Conservation (phyloP, 2,113 vertebrate species). For the Accipiter virgatus region DNA sequence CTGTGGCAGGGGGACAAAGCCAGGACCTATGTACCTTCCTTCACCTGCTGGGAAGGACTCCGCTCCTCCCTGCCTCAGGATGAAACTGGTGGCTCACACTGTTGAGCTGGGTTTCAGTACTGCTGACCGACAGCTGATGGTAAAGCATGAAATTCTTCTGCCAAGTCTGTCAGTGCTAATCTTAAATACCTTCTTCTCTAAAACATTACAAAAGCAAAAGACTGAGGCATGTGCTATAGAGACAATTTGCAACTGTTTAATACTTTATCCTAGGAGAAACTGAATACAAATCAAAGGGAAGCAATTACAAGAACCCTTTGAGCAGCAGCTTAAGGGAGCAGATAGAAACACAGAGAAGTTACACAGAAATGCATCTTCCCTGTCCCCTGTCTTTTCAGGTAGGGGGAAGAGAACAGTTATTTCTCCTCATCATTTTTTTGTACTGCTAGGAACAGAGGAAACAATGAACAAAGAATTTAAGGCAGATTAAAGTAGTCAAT, state of each 20-base stretch:
- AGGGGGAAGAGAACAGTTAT: neutral
- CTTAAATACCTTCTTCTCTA: neutral
- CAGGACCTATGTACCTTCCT: neutral
- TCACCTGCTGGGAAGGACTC: neutral
- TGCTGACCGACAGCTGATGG: fast-evolving
- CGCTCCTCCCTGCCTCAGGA: neutral
- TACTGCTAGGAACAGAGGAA: neutral
- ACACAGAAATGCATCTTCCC: neutral
- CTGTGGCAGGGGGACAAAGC: neutral
- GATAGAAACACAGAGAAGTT: neutral
- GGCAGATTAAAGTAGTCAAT: neutral
- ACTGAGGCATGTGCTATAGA: neutral
- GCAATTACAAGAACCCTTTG: neutral
- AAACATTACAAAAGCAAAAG: neutral
- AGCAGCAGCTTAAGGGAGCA: neutral
- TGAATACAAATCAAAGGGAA: neutral
- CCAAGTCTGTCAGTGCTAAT: neutral
- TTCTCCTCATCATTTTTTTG: neutral
- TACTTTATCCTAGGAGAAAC: neutral
- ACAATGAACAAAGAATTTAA: neutral
- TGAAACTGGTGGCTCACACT: neutral
- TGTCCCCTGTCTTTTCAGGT: neutral
- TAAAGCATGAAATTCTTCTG: neutral
- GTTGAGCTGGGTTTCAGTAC: neutral
- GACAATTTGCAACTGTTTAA: neutral